These are phyloP conservation scores for Lydus trimaculatus DNA, from an alignment of 2,888 invertebrate genomes.

Conservation along the genomic window DNA sequence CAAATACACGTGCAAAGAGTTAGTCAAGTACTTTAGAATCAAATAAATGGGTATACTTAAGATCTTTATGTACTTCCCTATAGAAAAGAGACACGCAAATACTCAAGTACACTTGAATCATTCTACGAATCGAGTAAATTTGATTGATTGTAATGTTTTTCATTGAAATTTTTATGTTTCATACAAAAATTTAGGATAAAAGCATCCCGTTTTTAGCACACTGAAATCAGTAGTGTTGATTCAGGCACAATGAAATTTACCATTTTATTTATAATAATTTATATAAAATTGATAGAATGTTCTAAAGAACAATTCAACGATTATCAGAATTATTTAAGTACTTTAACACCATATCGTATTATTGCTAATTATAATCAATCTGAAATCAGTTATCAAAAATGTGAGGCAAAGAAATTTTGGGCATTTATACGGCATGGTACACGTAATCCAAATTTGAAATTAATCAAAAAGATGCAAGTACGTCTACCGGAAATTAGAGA, in stretches of 20 bases:
- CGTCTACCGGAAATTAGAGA: conserved; percentile 64
- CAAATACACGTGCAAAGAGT: no score
- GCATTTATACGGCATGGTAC: conserved; percentile 80
- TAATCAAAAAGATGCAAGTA: conserved; percentile 64
- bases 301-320: neutral
- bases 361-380: conserved; percentile 71
- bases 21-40: no score
- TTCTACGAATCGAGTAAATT: no score
- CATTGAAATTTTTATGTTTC: no score
- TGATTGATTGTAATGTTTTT: no score
- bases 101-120: no score
- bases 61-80: no score
- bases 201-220: no score
- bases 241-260: neutral
- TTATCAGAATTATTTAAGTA: conserved; percentile 64
- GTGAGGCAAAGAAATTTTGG: conserved; percentile 70
- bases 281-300: conserved; percentile 5
- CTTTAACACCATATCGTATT: conserved; percentile 78
- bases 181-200: no score
- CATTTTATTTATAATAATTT: neutral
- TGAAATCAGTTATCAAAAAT: conserved; percentile 63
- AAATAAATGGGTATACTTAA: no score
- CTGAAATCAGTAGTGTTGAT: neutral
- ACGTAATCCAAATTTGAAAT: conserved; percentile 70
- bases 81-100: no score